Evolutionary conservation across 2,888 invertebrate species (phyloP).

Genomic region (Oligia strigilis): DNA sequence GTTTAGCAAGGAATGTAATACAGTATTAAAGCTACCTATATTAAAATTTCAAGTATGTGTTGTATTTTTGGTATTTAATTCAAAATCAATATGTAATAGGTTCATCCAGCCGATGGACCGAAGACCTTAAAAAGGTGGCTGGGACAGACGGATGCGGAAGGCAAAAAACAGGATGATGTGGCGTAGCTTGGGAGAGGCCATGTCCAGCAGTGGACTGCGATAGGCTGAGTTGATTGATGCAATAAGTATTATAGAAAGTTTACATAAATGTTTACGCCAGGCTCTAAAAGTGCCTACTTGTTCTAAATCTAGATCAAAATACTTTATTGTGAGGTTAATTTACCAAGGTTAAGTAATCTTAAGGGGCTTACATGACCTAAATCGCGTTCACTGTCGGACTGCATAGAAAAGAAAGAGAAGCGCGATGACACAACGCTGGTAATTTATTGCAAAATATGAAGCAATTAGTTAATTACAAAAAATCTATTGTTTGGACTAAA

Average conservation of each 20-base stretch:
- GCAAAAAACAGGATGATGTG: background rate
- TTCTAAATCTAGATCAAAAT: constrained; percentile 10
- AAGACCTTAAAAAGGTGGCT: background rate
- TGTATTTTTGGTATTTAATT: background rate
- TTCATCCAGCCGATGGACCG: background rate
- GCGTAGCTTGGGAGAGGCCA: background rate
- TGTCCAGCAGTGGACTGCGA: no score
- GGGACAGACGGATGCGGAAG: background rate
- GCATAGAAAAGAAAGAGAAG: no score
- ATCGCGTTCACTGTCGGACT: no score
- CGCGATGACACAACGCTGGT: no score
- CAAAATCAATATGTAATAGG: background rate
- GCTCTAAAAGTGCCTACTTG: background rate
- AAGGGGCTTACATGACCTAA: no score
- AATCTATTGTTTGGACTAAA: no score
- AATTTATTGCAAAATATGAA: no score
- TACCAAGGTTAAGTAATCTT: background rate
- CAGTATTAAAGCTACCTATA: background rate
- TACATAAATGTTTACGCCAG: background rate
- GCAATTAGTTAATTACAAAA: no score
- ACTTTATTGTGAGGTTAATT: constrained; percentile 19
- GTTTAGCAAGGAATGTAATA: background rate
- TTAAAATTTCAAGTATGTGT: background rate
- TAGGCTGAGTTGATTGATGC: background rate
- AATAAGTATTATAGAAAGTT: background rate